A percentile compares a stretch with the other conserved stretches of the same genome.
Conservation (phyloP, 2,888 invertebrate species). For the Melanostoma scalare region DNA sequence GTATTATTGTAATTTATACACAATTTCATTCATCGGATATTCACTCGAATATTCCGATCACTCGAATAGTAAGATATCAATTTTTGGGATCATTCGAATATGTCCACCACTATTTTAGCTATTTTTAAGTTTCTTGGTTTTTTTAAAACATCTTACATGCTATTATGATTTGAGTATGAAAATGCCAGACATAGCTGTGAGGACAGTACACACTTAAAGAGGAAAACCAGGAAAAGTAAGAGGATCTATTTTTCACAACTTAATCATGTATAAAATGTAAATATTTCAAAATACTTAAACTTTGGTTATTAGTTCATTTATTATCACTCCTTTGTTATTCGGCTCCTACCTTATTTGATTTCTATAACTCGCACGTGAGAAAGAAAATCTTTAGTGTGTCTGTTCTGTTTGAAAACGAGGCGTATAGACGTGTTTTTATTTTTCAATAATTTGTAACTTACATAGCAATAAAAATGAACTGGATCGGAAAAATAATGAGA, state of each 20-base stretch:
- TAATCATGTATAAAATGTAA: constrained; percentile 68
- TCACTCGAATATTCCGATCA: too few relatives aligned
- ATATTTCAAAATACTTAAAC: constrained; percentile 20
- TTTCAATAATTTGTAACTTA: background rate
- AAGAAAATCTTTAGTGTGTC: too few relatives aligned
- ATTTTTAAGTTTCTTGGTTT: background rate
- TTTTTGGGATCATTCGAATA: too few relatives aligned
- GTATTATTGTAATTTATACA: too few relatives aligned
- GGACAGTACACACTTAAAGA: constrained; percentile 40
- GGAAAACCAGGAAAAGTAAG: constrained; percentile 25
- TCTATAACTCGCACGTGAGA: too few relatives aligned
- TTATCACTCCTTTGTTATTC: background rate
- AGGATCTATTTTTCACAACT: constrained; percentile 49
- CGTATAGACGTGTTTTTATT: constrained; percentile 61
- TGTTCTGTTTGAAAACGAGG: constrained; percentile 27
- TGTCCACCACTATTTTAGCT: too few relatives aligned
- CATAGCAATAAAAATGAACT: constrained; percentile 38
- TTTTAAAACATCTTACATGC: background rate
- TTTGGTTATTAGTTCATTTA: background rate
- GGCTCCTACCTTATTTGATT: background rate
- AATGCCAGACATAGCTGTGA: constrained; percentile 45
- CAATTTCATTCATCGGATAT: too few relatives aligned
- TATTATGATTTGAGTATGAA: background rate
- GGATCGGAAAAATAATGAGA: constrained; percentile 45
- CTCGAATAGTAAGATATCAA: too few relatives aligned